Conservation (phyloP, 2,888 invertebrate genomes). For the Aphelenchoides bicaudatus region DNA sequence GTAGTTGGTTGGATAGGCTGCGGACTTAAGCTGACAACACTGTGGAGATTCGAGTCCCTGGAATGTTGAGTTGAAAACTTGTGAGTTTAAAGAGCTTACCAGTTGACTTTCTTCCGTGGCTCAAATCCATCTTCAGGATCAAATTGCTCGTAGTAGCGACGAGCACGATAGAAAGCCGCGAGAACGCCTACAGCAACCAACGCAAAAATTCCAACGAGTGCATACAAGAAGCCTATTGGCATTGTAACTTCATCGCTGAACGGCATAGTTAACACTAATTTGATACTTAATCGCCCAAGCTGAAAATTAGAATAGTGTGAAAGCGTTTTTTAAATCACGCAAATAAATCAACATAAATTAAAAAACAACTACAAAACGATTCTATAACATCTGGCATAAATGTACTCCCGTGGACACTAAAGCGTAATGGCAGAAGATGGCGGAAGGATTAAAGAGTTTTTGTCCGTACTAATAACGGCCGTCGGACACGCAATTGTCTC, state of each 20-base stretch:
- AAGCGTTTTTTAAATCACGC: no score
- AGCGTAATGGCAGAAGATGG: no score
- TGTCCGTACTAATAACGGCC: no score
- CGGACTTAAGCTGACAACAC: slow-evolving; percentile 3
- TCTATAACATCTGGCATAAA: no score
- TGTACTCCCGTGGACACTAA: no score
- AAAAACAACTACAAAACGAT: no score
- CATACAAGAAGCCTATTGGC: slow-evolving; percentile 4
- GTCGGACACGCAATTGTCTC: no score
- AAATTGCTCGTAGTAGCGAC: slow-evolving; percentile 16
- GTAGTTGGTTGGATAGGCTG: slow-evolving; percentile 9
- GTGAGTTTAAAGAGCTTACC: not conserved
- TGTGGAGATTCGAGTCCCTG: slow-evolving; percentile 8
- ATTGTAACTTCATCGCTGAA: slow-evolving; percentile 1
- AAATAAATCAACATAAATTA: no score
- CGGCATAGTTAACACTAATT: not conserved
- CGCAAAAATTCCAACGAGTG: not conserved
- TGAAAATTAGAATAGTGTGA: no score
- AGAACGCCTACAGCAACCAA: not conserved
- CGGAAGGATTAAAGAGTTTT: no score
- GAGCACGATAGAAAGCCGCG: slow-evolving; percentile 6
- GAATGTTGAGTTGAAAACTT: not conserved
- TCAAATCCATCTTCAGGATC: slow-evolving; percentile 13
- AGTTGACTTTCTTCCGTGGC: slow-evolving; percentile 4
- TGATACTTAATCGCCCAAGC: no score